Conservation (phyloP, 1,140 invertebrate genomes). For the Magallana ariakensis region DNA sequence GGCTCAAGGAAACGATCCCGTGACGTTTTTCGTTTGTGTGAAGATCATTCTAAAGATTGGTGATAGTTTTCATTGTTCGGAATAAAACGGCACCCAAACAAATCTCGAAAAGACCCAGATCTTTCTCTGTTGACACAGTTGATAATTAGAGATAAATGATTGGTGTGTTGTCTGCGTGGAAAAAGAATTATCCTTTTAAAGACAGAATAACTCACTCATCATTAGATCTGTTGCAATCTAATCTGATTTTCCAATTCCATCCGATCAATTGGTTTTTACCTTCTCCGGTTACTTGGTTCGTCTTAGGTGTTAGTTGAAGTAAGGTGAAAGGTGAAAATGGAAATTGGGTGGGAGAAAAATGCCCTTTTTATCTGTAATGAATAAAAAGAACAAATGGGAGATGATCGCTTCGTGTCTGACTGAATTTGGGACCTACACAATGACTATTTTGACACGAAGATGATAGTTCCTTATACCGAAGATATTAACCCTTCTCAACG, state of each 20-base stretch:
- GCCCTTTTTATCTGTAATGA: background rate
- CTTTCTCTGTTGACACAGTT: background rate
- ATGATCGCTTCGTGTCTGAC: conserved; percentile 6
- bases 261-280: background rate
- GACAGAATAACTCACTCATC: conserved; percentile 34
- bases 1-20: background rate
- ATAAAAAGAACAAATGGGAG: background rate
- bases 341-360: conserved; percentile 18
- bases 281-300: conserved; percentile 13
- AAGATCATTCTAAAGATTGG: conserved; percentile 1
- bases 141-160: conserved; percentile 32
- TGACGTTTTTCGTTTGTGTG: background rate
- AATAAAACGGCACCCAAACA: background rate
- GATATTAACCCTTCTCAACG: background rate
- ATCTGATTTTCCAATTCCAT: conserved; percentile 32
- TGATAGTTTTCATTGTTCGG: background rate
- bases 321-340: background rate
- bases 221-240: conserved; percentile 35
- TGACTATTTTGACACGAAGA: background rate
- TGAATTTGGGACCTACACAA: conserved; percentile 11
- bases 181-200: background rate
- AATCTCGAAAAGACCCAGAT: background rate
- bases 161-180: conserved; percentile 5
- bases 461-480: conserved; percentile 17
- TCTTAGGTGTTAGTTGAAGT: conserved; percentile 13